Evolutionary conservation across 1,140 invertebrate genomes (phyloP).

Genomic region (Caerostris darwini): DNA sequence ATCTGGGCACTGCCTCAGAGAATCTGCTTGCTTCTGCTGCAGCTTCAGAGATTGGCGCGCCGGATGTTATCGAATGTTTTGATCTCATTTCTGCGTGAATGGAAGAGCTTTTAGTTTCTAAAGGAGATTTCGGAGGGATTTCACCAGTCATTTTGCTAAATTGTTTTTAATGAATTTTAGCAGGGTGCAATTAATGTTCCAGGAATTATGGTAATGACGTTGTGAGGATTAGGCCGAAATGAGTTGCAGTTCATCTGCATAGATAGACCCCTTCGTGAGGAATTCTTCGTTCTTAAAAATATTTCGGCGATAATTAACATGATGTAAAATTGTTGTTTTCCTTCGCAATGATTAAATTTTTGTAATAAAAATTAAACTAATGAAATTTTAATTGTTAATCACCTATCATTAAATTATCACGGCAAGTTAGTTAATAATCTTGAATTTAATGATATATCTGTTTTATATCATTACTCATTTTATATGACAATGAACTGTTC

Average conservation of each 20-base stretch:
- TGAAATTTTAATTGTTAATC: too few species aligned
- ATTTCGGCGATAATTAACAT: too few species aligned
- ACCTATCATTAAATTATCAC: too few species aligned
- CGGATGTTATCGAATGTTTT: slow-evolving; percentile 63
- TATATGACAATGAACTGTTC: too few species aligned
- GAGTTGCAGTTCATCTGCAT: not conserved
- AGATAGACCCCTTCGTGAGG: too few species aligned
- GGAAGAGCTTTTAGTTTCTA: slow-evolving; percentile 8
- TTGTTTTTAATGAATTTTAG: slow-evolving; percentile 64
- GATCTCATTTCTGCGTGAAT: slow-evolving; percentile 53
- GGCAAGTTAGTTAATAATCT: too few species aligned
- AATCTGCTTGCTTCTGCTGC: not conserved
- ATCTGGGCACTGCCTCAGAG: slow-evolving; percentile 34
- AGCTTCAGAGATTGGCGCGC: slow-evolving; percentile 36
- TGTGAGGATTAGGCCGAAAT: not conserved
- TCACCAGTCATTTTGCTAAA: slow-evolving; percentile 51
- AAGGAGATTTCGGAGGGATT: slow-evolving; percentile 44
- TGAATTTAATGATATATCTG: too few species aligned
- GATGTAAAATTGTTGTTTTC: too few species aligned
- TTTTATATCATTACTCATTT: too few species aligned
- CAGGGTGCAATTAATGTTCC: not conserved
- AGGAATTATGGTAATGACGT: not conserved
- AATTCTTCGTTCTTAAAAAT: too few species aligned
- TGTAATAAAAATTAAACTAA: too few species aligned
- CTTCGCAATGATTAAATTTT: too few species aligned